phyloP scores from a whole-genome alignment of 2,113 vertebrate species.

The Oryzias melastigma region DNA sequence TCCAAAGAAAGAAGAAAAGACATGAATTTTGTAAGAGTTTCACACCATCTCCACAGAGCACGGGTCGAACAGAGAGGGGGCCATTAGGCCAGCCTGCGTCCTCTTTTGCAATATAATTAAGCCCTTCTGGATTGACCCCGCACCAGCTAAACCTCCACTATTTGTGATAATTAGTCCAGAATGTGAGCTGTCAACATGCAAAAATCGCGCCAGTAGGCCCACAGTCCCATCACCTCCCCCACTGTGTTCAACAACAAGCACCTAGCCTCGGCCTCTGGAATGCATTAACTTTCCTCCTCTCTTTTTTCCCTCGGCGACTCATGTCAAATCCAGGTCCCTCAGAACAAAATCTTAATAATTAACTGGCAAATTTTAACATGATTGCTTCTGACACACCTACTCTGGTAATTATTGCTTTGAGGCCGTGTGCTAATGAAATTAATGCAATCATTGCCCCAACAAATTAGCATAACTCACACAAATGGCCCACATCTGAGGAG shows the following conservation, averaged over 20 bases:
- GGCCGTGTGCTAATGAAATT: slow-evolving; percentile 99
- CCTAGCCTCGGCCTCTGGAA: slow-evolving; percentile 66
- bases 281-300: slow-evolving; percentile 62
- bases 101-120: slow-evolving; percentile 75
- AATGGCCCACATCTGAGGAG: slow-evolving; percentile 94
- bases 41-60: slow-evolving; percentile 41
- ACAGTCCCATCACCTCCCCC: slow-evolving; percentile 46
- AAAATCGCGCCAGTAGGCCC: slow-evolving; percentile 58
- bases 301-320: slow-evolving; percentile 84
- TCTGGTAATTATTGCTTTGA: slow-evolving; percentile 99
- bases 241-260: slow-evolving; percentile 63
- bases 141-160: slow-evolving; percentile 70
- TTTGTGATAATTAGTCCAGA: slow-evolving; percentile 79
- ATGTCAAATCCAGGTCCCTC: slow-evolving; percentile 92
- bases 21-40: slow-evolving; percentile 23
- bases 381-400: slow-evolving; percentile 99
- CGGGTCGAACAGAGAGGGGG: slow-evolving; percentile 55
- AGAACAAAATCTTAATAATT: slow-evolving; percentile 99
- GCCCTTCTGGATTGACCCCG: slow-evolving; percentile 71
- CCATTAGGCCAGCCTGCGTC: slow-evolving; percentile 47
- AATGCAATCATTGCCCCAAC: slow-evolving; percentile 99
- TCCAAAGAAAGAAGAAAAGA: slow-evolving; percentile 22
- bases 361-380: slow-evolving; percentile 99
- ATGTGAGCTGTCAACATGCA: slow-evolving; percentile 79
- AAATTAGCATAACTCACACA: slow-evolving; percentile 99